Evolutionary conservation across 1,140 invertebrate species (phyloP).

Genomic region (Lethrus apterus): DNA sequence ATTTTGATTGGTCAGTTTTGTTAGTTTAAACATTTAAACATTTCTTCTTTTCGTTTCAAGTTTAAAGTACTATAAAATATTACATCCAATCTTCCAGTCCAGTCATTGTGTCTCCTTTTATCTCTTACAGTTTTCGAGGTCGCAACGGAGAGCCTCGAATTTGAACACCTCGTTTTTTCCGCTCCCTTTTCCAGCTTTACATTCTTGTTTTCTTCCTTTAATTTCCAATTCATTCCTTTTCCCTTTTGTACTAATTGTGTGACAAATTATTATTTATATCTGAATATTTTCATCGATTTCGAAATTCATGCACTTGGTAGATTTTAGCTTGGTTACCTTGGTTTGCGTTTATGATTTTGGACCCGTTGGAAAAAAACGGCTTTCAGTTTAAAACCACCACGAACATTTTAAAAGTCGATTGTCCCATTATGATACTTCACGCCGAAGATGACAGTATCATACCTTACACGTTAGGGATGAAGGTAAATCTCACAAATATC

Average conservation of each 20-base stretch:
- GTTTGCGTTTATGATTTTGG: conserved; percentile 62
- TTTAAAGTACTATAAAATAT: too few species aligned
- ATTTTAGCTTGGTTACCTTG: conserved; percentile 52
- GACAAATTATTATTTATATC: neutral
- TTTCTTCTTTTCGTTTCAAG: too few species aligned
- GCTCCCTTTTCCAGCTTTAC: neutral
- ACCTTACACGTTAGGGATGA: conserved; percentile 64
- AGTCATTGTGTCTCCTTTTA: too few species aligned
- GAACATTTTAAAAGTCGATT: conserved; percentile 56
- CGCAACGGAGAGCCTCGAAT: too few species aligned
- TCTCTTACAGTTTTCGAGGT: too few species aligned
- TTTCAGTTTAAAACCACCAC: conserved; percentile 62
- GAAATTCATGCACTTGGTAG: conserved; percentile 26
- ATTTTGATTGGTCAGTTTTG: too few species aligned
- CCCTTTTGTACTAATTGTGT: neutral
- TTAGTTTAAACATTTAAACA: too few species aligned
- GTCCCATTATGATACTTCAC: conserved; percentile 79
- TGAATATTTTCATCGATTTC: neutral
- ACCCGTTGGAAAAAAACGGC: conserved; percentile 56
- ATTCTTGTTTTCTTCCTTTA: conserved; percentile 3
- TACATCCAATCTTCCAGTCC: too few species aligned
- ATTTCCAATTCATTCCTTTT: too few species aligned
- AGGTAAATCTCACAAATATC: conserved; percentile 42
- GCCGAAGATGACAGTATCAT: conserved; percentile 80
- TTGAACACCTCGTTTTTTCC: too few species aligned